Conservation (phyloP, 2,888 invertebrate species). For the Mylabris sibirica region DNA sequence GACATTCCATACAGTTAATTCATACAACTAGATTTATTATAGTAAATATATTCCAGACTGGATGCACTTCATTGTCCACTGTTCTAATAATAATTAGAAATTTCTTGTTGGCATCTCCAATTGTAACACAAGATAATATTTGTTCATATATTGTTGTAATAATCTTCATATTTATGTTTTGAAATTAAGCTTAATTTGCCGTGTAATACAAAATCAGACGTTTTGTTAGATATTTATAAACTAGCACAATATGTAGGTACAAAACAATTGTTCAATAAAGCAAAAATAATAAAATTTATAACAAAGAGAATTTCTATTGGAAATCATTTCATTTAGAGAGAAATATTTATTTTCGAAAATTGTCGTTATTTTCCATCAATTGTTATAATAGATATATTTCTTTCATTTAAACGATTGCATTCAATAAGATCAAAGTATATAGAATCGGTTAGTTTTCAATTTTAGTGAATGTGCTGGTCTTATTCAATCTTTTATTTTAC, state of each 20-base stretch:
- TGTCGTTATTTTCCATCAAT: background rate
- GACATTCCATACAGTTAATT: background rate
- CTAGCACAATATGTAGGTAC: background rate
- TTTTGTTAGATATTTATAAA: background rate
- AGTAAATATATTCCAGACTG: background rate
- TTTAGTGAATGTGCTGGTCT: background rate
- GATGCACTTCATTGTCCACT: background rate
- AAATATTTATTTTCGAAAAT: background rate
- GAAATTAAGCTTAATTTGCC: background rate
- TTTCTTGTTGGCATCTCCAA: background rate
- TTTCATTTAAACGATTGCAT: background rate
- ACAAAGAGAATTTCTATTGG: background rate
- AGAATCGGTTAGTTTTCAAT: background rate
- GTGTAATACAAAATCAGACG: background rate
- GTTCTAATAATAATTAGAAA: slow-evolving; percentile 1
- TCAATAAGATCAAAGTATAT: background rate
- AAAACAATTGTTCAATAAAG: background rate
- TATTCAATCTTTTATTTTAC: slow-evolving; percentile 1
- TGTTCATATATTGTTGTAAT: background rate
- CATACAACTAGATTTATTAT: background rate
- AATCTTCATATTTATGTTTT: background rate
- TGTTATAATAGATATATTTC: background rate
- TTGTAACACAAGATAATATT: background rate
- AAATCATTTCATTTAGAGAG: background rate
- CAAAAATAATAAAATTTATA: background rate